Evolutionary conservation across 1,140 invertebrate species (phyloP).

Genomic region (Galendromus occidentalis): DNA sequence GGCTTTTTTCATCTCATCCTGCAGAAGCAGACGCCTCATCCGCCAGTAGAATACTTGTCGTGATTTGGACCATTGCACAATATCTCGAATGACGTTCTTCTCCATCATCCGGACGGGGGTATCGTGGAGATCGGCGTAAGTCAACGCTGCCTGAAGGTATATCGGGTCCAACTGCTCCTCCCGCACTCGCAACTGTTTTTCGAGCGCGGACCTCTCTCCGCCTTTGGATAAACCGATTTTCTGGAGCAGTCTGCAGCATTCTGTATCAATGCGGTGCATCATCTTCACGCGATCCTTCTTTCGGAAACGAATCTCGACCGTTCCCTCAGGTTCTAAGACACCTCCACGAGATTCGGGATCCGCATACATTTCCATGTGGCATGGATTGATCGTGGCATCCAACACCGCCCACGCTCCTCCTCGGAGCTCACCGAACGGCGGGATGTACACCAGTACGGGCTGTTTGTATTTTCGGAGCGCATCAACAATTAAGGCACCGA

Average conservation of each 20-base stretch:
- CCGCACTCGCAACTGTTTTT: constrained; percentile 49
- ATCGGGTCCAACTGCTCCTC: constrained; percentile 58
- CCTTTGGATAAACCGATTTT: constrained; percentile 23
- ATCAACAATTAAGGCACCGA: constrained; percentile 96
- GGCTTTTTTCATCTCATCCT: constrained; percentile 50
- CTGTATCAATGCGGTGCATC: constrained; percentile 32
- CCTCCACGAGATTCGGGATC: constrained; percentile 73
- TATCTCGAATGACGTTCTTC: constrained; percentile 74
- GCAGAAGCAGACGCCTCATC: constrained; percentile 49
- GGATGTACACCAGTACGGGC: constrained; percentile 88
- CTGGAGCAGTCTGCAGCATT: constrained; percentile 24
- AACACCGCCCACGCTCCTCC: constrained; percentile 98
- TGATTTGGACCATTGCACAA: constrained; percentile 65
- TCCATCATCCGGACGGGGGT: constrained; percentile 90
- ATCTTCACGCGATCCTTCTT: constrained; percentile 47
- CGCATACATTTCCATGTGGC: constrained; percentile 95
- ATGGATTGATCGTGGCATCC: constrained; percentile 77
- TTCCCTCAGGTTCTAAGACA: constrained; percentile 84
- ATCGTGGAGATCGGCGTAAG: constrained; percentile 94
- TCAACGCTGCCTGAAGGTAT: constrained; percentile 58
- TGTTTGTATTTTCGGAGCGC: constrained; percentile 65
- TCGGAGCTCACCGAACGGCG: constrained; percentile 78
- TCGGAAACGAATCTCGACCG: constrained; percentile 93
- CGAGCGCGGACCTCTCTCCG: constrained; percentile 38
- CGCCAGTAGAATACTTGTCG: constrained; percentile 67